phyloP scores from a whole-genome alignment of 2,113 vertebrate species.

The Rhegmatorhina hoffmannsi region DNA sequence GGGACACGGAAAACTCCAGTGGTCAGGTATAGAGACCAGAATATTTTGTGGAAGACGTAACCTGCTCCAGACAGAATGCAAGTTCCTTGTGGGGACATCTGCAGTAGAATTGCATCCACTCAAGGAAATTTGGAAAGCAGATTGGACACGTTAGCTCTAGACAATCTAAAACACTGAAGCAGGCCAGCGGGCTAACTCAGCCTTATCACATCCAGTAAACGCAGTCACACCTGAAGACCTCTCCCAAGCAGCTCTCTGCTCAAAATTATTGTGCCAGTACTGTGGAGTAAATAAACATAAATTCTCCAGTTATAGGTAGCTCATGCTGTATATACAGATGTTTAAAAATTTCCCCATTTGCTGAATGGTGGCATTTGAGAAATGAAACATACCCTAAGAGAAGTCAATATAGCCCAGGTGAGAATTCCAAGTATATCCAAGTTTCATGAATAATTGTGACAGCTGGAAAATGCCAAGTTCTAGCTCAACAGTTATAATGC shows the following conservation, averaged over 20 bases:
- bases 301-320: neutral
- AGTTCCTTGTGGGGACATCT: neutral
- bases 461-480: neutral
- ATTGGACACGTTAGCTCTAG: neutral
- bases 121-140: neutral
- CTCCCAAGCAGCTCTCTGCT: neutral
- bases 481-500: neutral
- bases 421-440: neutral
- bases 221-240: accelerated
- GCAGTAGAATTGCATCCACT: neutral
- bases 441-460: neutral
- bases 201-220: neutral
- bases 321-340: neutral
- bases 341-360: neutral
- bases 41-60: neutral
- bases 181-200: neutral
- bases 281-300: neutral
- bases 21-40: accelerated
- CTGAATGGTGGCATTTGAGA: neutral
- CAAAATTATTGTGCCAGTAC: neutral
- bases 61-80: neutral
- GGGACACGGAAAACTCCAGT: neutral
- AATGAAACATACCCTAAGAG: neutral
- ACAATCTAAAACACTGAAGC: neutral
- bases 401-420: neutral